Base-by-base conservation (phyloP, 2,888 invertebrate species). In the Latrodectus hesperus region DNA sequence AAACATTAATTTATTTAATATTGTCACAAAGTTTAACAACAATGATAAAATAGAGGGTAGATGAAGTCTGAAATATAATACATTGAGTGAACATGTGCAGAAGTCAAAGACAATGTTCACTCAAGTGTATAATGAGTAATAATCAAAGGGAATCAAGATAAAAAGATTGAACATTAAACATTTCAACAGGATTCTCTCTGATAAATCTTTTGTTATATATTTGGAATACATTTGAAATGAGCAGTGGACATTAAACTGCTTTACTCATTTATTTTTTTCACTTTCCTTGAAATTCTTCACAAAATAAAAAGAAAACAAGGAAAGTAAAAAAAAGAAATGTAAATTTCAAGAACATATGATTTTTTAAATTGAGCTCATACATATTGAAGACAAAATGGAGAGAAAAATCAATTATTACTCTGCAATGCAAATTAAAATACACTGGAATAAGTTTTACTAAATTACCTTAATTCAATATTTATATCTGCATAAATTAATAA, bases 41-140 rank as follows among this genome's bases (percentile, higher is more conserved):
- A 77, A 84, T 84, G 83, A 84, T 76, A 84, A 84, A 84, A 84
- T 84, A 84, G 83, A 84, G 76, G 83, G 70, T 84, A 84, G 83
- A 84, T 84, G 83, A 84, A 84, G 83, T 84, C 83, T 84, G 83
- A 84, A 82, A 60, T 84, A 84, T 84, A 84, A 84, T 84, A 84
- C 83, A 84, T 71, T 84, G 83, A 84, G 76, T 64, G 83, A 84
- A 77, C 83, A 84, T 84, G 83, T 84, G 83, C 83, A 77, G 83
- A 77, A 84, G 83, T 77, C 70, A 77, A 75, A 84, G 83, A 84
- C 83, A 83, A 84, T 60, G 72, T 52, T 65, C 83, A 84, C 52
- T 84, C 77, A 77, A 65, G 51, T 84, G 83, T 84, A 84, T 76
- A 77, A 71, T 84, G 55, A 75, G 73, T 82, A 74, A 74, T 70